Conservation (phyloP, 2,797 vertebrate genomes). For the Antennarius maculatus region DNA sequence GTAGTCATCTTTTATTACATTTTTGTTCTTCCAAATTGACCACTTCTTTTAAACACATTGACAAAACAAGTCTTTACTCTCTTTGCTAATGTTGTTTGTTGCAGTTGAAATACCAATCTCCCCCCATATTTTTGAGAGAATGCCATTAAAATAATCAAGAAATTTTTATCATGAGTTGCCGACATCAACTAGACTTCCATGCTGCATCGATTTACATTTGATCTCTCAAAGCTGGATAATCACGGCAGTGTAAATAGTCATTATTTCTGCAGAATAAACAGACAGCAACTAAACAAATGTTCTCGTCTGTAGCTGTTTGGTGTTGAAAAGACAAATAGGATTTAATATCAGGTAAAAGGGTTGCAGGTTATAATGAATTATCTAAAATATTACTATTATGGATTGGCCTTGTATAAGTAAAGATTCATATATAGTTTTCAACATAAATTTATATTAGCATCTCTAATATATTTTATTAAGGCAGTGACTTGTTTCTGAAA, state of each 20-base stretch:
- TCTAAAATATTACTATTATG: slow-evolving; percentile 30
- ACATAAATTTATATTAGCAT: slow-evolving; percentile 15
- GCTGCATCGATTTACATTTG: slow-evolving; percentile 88
- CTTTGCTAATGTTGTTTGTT: slow-evolving; percentile 1
- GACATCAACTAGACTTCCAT: slow-evolving; percentile 61
- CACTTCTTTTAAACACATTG: too few relatives aligned
- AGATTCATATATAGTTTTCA: slow-evolving; percentile 22
- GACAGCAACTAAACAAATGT: slow-evolving; percentile 72
- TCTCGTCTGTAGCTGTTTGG: slow-evolving; percentile 66
- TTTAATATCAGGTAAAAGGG: slow-evolving; percentile 69
- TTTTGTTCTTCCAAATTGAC: too few relatives aligned
- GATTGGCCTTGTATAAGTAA: slow-evolving; percentile 11
- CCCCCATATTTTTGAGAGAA: slow-evolving; percentile 19
- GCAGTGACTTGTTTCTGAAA: not conserved
- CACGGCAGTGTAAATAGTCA: slow-evolving; percentile 88
- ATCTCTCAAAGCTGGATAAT: slow-evolving; percentile 89
- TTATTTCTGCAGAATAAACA: slow-evolving; percentile 83
- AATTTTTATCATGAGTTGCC: slow-evolving; percentile 48
- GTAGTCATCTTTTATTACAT: too few relatives aligned
- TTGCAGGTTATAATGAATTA: slow-evolving; percentile 63
- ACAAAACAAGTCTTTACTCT: too few relatives aligned
- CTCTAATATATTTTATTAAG: slow-evolving; percentile 6
- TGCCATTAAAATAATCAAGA: slow-evolving; percentile 14
- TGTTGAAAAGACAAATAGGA: slow-evolving; percentile 77
- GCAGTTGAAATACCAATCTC: slow-evolving; percentile 4